Base-by-base conservation (phyloP, 1,140 invertebrate genomes). In the Pentalonia nigronervosa region DNA sequence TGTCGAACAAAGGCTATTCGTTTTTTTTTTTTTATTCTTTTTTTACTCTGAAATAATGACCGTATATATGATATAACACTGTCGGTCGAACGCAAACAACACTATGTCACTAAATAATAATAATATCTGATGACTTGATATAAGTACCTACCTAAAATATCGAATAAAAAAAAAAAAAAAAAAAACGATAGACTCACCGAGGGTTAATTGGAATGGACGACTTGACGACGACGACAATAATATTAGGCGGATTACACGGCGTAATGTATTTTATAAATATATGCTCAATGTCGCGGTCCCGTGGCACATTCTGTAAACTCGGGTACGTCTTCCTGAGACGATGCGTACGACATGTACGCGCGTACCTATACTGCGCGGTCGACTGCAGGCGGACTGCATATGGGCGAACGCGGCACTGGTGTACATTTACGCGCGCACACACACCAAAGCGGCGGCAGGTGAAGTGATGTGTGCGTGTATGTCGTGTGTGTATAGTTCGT, bases 391-490 rank as follows among this genome's bases (percentile, higher is more conserved):
- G 41, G 34, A 84, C 83, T 84, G 86, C 23, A 34, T 48, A 67
- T 14, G 34, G 67, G 90, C 45, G 67, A 76, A 41, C 90, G 41
- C 90, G 23, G 41, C 41, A 91, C 60, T 17, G 41, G 21, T 36
- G 84, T 87, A 45, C 23, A 53, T 48, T 87, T 87, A 53, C 41
- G 87, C 20, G n/a, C 84, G 2, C 87, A n/a, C 30, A n/a, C 60
- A 90, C 34, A 41, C 67, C 30, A 41, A 36, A 81, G 90, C 41
- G 45, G 90, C 41, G 45, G 67, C 90, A 91, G 90, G 90, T 81
- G 90, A 91, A 47, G 53, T 91, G 45, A 41, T 67, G 53, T 45
- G 30, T 30, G 41, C 17, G 47, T 83, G 48, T 47, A 50, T 83
- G 47, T 47, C 11, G 30, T 50, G 8, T 25, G 23, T 47, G 20